A percentile compares a stretch with the other conserved stretches of the same genome.
phyloP scores from a whole-genome alignment of 2,888 invertebrate species.

The Xylophagus ater region DNA sequence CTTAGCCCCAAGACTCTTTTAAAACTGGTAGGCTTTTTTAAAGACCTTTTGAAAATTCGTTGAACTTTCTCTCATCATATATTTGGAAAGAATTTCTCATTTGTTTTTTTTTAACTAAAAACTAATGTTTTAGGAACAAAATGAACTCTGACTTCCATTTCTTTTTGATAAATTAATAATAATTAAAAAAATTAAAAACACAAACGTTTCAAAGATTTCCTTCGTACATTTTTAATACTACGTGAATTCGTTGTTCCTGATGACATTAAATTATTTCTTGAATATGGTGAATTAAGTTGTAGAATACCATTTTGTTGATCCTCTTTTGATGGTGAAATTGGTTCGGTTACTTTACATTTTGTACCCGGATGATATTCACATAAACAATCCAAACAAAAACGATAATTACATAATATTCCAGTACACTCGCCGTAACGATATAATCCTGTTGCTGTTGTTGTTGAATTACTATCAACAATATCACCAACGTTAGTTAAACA shows the following conservation, averaged over 20 bases:
- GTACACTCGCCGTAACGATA: slow-evolving; percentile 12
- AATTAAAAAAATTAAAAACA: slow-evolving; percentile 9
- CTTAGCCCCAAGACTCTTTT: too few relatives aligned
- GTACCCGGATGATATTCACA: slow-evolving; percentile 27
- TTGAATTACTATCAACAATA: neutral
- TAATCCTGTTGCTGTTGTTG: neutral
- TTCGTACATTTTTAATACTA: slow-evolving; percentile 6
- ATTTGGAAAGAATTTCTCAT: too few relatives aligned
- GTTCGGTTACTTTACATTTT: slow-evolving; percentile 24
- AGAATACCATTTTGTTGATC: slow-evolving; percentile 11
- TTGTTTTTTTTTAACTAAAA: too few relatives aligned
- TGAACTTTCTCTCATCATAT: too few relatives aligned
- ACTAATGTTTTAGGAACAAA: too few relatives aligned
- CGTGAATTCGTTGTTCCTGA: neutral
- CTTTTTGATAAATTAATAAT: slow-evolving; percentile 3
- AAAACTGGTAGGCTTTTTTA: too few relatives aligned
- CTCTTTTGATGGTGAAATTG: slow-evolving; percentile 29
- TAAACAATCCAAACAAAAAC: slow-evolving; percentile 27
- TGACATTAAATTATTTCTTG: neutral
- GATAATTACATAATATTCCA: slow-evolving; percentile 22
- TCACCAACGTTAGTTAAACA: neutral
- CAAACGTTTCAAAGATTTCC: slow-evolving; percentile 14
- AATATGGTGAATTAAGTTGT: neutral
- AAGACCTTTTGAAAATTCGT: too few relatives aligned
- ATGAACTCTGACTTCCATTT: neutral